Evolutionary conservation across 2,888 invertebrate species (phyloP).

Genomic region (Diplolepis rosae): DNA sequence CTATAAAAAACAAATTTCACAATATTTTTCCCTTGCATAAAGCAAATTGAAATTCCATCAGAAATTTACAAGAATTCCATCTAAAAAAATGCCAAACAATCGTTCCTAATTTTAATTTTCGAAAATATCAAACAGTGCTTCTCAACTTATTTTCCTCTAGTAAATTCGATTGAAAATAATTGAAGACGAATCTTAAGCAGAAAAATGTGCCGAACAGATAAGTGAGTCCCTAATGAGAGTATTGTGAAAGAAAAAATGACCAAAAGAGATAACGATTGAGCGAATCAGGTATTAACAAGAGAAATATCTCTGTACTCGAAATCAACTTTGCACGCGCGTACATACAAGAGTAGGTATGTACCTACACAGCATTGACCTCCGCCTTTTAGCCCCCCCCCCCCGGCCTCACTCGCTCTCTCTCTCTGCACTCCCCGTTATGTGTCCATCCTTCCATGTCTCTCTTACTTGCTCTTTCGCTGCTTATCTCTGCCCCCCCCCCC

Average conservation of each 20-base stretch:
- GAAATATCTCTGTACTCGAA: constrained; percentile 5
- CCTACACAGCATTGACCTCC: constrained; percentile 32
- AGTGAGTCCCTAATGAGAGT: not conserved
- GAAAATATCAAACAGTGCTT: too few species aligned
- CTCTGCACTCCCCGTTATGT: not conserved
- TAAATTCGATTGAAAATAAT: too few species aligned
- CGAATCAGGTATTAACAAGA: not conserved
- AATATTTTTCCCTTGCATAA: too few species aligned
- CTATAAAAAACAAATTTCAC: too few species aligned
- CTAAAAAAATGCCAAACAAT: too few species aligned
- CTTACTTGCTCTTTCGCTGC: not conserved
- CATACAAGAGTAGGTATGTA: constrained; percentile 28
- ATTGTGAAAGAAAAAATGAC: not conserved
- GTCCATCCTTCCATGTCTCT: not conserved
- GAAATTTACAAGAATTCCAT: too few species aligned
- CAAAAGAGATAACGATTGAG: constrained; percentile 24
- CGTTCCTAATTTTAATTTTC: too few species aligned
- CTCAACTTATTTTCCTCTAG: not conserved
- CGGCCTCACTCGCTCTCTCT: not conserved
- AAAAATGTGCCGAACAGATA: not conserved
- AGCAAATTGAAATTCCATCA: too few species aligned
- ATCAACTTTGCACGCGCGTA: constrained; percentile 25
- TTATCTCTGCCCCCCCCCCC: constrained; percentile 16
- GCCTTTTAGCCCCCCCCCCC: constrained; percentile 27
- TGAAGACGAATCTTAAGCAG: not conserved